A percentile compares a stretch with the other conserved stretches of the same genome.
These are phyloP conservation scores for Pogonomyrmex barbatus DNA, from an alignment of 1,140 invertebrate genomes.

Conservation along the genomic window DNA sequence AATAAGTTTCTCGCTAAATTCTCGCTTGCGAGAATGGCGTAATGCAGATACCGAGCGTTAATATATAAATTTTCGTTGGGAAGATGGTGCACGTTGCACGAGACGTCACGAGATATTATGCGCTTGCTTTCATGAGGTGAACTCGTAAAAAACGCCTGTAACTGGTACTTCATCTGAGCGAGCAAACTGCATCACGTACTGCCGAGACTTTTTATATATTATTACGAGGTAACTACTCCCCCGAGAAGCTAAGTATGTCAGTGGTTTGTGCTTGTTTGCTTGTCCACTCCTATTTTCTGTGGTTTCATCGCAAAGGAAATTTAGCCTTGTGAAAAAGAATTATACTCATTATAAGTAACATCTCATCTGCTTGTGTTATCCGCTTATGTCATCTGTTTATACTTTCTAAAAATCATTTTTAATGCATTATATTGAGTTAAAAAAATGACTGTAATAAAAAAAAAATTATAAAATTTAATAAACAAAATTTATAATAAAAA, in stretches of 20 bases:
- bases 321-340: slow-evolving; percentile 28
- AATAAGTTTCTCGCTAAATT: slow-evolving; percentile 43
- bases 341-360: slow-evolving; percentile 7
- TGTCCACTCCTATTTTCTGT: slow-evolving; percentile 14
- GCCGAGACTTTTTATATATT: slow-evolving; percentile 55
- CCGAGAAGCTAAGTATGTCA: slow-evolving; percentile 63
- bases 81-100: slow-evolving; percentile 44
- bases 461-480: neutral
- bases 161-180: slow-evolving; percentile 24
- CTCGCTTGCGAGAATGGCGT: slow-evolving; percentile 39
- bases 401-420: neutral
- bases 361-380: neutral
- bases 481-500: no score
- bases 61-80: slow-evolving; percentile 6
- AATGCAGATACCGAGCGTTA: slow-evolving; percentile 60
- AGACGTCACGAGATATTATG: slow-evolving; percentile 19
- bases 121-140: neutral
- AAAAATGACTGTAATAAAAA: neutral
- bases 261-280: slow-evolving; percentile 52
- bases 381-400: neutral
- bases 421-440: neutral
- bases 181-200: slow-evolving; percentile 40
- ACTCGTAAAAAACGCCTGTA: slow-evolving; percentile 44
- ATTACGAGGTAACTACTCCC: slow-evolving; percentile 44
- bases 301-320: slow-evolving; percentile 44